Evolutionary conservation across 2,113 vertebrate species (phyloP).

Genomic region (Regulus satrapa): DNA sequence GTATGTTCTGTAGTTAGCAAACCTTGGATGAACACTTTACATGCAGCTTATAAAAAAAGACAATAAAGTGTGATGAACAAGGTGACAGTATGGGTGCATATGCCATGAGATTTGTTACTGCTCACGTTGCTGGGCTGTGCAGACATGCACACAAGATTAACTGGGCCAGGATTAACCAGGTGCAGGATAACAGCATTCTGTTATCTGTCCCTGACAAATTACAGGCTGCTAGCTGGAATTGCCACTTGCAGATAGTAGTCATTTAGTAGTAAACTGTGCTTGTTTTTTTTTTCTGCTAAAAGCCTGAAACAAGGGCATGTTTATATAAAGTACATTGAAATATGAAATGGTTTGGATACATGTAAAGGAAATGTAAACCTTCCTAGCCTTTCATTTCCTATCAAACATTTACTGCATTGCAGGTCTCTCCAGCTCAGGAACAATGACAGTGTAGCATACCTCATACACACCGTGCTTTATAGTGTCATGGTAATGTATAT

Average conservation of each 20-base stretch:
- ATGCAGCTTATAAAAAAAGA: neutral
- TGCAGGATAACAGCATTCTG: slow-evolving; percentile 31
- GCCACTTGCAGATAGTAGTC: slow-evolving; percentile 31
- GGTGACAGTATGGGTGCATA: neutral
- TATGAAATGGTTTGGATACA: slow-evolving; percentile 43
- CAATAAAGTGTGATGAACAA: neutral
- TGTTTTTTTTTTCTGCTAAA: slow-evolving; percentile 15
- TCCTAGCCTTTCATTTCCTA: slow-evolving; percentile 8
- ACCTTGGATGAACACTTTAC: neutral
- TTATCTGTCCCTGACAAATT: slow-evolving; percentile 55
- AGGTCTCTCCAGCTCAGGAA: slow-evolving; percentile 10
- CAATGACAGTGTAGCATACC: neutral
- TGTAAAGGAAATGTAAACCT: slow-evolving; percentile 31
- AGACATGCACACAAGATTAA: slow-evolving; percentile 18
- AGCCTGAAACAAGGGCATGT: slow-evolving; percentile 53
- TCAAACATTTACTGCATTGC: slow-evolving; percentile 56
- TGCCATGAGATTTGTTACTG: neutral
- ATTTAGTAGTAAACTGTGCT: slow-evolving; percentile 49
- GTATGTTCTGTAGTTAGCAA: neutral
- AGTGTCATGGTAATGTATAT: neutral
- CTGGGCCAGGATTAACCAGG: slow-evolving; percentile 53
- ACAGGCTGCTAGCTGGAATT: slow-evolving; percentile 47
- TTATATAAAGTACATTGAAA: slow-evolving; percentile 60
- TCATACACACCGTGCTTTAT: neutral
- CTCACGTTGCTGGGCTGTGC: neutral